Evolutionary conservation across 2,888 invertebrate species (phyloP).

Genomic region (Palloptera scutellata): DNA sequence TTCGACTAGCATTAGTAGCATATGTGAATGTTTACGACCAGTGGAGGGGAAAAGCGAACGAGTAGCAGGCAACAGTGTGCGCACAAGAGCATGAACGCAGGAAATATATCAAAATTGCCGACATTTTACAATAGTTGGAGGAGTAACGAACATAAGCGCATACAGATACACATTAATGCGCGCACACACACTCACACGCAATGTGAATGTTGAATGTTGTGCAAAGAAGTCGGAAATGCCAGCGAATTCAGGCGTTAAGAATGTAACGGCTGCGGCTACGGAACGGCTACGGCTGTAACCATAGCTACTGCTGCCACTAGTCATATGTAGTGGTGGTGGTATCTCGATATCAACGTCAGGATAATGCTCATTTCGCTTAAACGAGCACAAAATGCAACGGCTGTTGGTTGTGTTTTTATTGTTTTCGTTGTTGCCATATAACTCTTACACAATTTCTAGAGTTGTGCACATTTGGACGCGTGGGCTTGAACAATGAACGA

Average conservation of each 20-base stretch:
- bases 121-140: conserved; percentile 11
- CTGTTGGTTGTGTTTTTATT: conserved; percentile 10
- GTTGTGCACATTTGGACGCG: neutral
- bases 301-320: neutral
- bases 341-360: neutral
- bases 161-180: neutral
- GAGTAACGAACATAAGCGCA: neutral
- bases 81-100: neutral
- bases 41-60: too few relatives aligned
- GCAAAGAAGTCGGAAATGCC: neutral
- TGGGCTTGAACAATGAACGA: neutral
- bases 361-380: conserved; percentile 7
- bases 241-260: conserved; percentile 7
- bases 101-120: conserved; percentile 27
- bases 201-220: neutral
- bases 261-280: conserved; percentile 1
- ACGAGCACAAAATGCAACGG: conserved; percentile 5
- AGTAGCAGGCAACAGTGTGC: neutral
- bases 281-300: neutral
- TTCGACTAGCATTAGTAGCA: neutral
- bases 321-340: neutral
- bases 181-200: neutral
- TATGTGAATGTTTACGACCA: too few relatives aligned
- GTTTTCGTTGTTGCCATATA: conserved; percentile 2
- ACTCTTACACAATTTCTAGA: neutral